These are phyloP conservation scores for Ondatra zibethicus DNA, from an alignment of 2,113 vertebrate species.

Conservation along the genomic window DNA sequence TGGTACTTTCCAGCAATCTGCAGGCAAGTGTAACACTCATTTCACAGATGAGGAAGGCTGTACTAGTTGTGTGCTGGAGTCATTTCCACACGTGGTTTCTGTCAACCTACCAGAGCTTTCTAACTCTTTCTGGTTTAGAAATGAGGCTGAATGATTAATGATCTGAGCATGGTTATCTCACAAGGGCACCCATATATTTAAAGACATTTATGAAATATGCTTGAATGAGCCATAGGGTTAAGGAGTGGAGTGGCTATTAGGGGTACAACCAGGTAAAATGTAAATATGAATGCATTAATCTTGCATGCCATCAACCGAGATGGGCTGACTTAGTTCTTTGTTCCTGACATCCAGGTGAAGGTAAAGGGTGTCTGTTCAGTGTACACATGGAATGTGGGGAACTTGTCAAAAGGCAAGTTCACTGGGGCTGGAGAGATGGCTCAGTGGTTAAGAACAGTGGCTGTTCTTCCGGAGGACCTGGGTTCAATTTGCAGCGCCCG, in stretches of 20 bases:
- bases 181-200: constrained; percentile 3
- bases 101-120: not conserved
- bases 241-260: not conserved
- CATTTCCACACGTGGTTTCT: not conserved
- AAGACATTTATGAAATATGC: not conserved
- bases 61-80: not conserved
- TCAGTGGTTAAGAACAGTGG: not conserved
- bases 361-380: not conserved
- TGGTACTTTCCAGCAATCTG: not conserved
- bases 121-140: constrained; percentile 32
- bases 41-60: constrained; percentile 8
- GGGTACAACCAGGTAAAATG: not conserved
- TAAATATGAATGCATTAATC: not conserved
- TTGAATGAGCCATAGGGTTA: not conserved
- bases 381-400: not conserved
- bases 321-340: not conserved
- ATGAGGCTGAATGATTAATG: not conserved
- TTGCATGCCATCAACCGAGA: not conserved
- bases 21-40: not conserved
- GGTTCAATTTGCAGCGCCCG: not conserved
- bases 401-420: not conserved
- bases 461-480: not conserved
- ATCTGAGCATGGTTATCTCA: not conserved
- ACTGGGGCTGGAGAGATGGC: not conserved
- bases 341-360: constrained; percentile 9